phyloP scores from a whole-genome alignment of 2,888 invertebrate species.

The Abrostola tripartita region DNA sequence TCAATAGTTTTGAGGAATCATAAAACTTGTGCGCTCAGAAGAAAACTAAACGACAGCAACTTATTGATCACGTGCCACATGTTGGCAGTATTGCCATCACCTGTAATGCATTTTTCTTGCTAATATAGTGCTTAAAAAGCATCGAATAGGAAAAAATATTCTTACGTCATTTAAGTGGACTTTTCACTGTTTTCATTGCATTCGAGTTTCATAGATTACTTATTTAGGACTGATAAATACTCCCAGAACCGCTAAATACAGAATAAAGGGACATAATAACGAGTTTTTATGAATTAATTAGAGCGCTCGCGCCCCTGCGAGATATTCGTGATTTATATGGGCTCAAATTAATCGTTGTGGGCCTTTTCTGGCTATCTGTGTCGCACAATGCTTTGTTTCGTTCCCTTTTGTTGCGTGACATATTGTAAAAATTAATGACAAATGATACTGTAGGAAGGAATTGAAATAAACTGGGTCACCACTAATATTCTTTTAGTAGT shows the following conservation, averaged over 20 bases:
- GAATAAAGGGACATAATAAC: constrained; percentile 21
- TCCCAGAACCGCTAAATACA: constrained; percentile 15
- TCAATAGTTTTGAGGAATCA: too few relatives aligned
- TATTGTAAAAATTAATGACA: constrained; percentile 43
- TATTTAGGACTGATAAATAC: constrained; percentile 7
- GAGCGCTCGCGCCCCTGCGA: constrained; percentile 18
- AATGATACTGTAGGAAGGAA: constrained; percentile 20
- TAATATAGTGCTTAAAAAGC: too few relatives aligned
- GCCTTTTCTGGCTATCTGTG: constrained; percentile 42
- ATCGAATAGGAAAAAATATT: too few relatives aligned
- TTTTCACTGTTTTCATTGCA: too few relatives aligned
- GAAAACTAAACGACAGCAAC: too few relatives aligned
- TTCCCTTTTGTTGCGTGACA: constrained; percentile 45
- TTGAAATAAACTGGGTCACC: constrained; percentile 24
- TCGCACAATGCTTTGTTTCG: constrained; percentile 44
- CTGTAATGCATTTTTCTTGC: too few relatives aligned
- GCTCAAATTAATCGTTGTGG: constrained; percentile 58
- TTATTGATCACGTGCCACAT: too few relatives aligned
- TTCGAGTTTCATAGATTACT: background rate
- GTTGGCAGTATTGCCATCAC: too few relatives aligned
- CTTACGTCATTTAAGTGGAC: too few relatives aligned
- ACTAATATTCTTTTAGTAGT: background rate
- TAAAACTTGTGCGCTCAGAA: too few relatives aligned
- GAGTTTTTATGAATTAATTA: constrained; percentile 58
- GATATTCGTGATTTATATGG: constrained; percentile 61